These are phyloP conservation scores for Oryzaephilus surinamensis DNA, from an alignment of 1,140 invertebrate species.

Conservation along the genomic window DNA sequence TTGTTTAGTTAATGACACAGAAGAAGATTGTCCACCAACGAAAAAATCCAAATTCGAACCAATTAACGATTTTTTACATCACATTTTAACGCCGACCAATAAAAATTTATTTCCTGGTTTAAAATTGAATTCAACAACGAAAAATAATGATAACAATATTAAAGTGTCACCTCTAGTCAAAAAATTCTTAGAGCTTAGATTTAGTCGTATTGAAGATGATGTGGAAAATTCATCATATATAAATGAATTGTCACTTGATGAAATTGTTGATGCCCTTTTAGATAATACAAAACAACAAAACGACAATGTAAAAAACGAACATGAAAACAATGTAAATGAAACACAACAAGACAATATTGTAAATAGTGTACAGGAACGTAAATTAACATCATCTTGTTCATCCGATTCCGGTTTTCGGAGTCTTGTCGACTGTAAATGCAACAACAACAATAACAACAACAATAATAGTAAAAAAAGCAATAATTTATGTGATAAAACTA, in stretches of 20 bases:
- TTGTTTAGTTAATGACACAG: slow-evolving; percentile 8
- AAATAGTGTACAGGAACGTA: slow-evolving; percentile 19
- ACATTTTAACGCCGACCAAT: slow-evolving; percentile 41
- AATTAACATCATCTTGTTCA: too few relatives aligned
- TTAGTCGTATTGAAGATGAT: slow-evolving; percentile 20
- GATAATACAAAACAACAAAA: slow-evolving; percentile 19
- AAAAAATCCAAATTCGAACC: slow-evolving; percentile 33
- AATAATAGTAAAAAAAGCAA: too few relatives aligned
- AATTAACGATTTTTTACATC: slow-evolving; percentile 43
- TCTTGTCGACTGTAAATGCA: slow-evolving; percentile 26
- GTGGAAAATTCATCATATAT: slow-evolving; percentile 28
- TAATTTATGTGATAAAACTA: slow-evolving; percentile 21
- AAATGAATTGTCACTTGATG: slow-evolving; percentile 32
- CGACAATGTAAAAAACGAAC: slow-evolving; percentile 12
- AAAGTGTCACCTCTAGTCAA: slow-evolving; percentile 33
- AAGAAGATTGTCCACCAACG: slow-evolving; percentile 6
- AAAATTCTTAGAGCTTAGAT: slow-evolving; percentile 29
- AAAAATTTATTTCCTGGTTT: too few relatives aligned
- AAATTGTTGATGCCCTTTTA: slow-evolving; percentile 32
- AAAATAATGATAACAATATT: slow-evolving; percentile 5
- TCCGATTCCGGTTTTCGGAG: slow-evolving; percentile 31
- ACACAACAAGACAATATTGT: slow-evolving; percentile 24
- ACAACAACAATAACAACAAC: slow-evolving; percentile 16
- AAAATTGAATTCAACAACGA: slow-evolving; percentile 7
- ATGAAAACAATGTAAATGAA: slow-evolving; percentile 27